A percentile compares a stretch with the other conserved stretches of the same genome.
Conservation (phyloP, 1,140 invertebrate genomes). For the Leptoteleia sp. region DNA sequence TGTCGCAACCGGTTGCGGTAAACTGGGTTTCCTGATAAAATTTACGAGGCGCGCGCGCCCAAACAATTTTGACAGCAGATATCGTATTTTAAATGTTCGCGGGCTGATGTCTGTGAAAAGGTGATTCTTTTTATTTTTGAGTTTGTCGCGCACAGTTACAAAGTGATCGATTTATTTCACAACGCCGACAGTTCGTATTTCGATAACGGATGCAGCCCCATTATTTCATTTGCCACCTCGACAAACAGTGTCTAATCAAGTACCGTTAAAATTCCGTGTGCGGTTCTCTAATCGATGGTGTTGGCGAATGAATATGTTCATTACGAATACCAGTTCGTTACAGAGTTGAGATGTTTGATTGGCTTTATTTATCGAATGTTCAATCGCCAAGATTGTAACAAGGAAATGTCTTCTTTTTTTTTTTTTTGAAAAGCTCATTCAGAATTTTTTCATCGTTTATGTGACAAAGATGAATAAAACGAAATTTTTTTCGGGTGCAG, state of each 20-base stretch:
- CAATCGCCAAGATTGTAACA: background rate
- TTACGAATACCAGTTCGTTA: constrained; percentile 35
- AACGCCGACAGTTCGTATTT: constrained; percentile 21
- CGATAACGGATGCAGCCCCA: constrained; percentile 37
- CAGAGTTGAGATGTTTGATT: constrained; percentile 13
- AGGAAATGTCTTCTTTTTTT: constrained; percentile 1
- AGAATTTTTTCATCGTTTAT: too few relatives aligned
- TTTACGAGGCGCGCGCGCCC: constrained; percentile 36
- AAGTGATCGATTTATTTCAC: constrained; percentile 46
- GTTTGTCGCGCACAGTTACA: constrained; percentile 7
- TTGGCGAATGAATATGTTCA: constrained; percentile 44
- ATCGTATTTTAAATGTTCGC: constrained; percentile 52
- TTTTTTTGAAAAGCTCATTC: too few relatives aligned
- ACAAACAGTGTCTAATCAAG: constrained; percentile 55
- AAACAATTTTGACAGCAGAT: constrained; percentile 50
- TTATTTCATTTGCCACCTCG: constrained; percentile 48
- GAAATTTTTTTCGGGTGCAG: too few relatives aligned
- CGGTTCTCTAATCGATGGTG: constrained; percentile 45
- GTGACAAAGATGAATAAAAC: too few relatives aligned
- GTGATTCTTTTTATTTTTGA: background rate
- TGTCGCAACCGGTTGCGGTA: constrained; percentile 40
- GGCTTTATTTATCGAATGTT: constrained; percentile 26
- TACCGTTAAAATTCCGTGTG: constrained; percentile 57
- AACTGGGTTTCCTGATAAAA: constrained; percentile 50
- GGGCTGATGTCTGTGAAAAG: constrained; percentile 25